Conservation (phyloP, 2,113 vertebrate genomes). For the Takifugu bimaculatus region DNA sequence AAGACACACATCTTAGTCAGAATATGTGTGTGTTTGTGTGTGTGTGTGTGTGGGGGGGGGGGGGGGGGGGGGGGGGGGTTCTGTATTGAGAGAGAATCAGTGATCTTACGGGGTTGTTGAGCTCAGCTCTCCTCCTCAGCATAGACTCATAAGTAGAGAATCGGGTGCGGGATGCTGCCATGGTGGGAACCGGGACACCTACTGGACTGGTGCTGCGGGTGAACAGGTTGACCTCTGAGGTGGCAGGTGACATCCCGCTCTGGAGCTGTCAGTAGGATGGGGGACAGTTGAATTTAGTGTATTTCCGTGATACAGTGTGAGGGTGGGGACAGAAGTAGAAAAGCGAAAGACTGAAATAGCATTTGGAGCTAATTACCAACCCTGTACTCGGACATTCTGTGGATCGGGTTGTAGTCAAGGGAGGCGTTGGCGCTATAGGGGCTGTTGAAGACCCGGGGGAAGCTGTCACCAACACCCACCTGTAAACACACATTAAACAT, state of each 20-base stretch:
- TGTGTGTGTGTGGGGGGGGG: neutral
- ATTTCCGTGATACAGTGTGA: no score
- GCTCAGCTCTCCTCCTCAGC: conserved; percentile 55
- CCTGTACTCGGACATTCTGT: conserved; percentile 71
- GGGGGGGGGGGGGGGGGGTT: no score
- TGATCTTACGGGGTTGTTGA: conserved; percentile 21
- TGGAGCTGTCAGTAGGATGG: conserved; percentile 12
- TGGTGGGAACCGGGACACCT: neutral
- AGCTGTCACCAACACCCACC: conserved; percentile 52
- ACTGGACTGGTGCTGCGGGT: conserved; percentile 63
- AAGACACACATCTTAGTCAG: neutral
- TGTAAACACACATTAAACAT: conserved; percentile 24
- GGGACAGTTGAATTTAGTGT: neutral
- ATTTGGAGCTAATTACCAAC: conserved; percentile 23
- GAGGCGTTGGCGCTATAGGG: conserved; percentile 61
- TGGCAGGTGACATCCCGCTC: conserved; percentile 62
- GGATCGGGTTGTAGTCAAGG: conserved; percentile 62
- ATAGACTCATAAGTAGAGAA: conserved; percentile 67
- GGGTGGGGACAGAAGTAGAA: neutral
- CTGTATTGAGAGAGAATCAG: neutral
- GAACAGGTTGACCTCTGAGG: conserved; percentile 70
- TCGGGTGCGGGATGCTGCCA: neutral
- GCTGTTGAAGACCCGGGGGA: conserved; percentile 72
- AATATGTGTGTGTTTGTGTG: neutral
- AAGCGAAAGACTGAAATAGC: neutral